Evolutionary conservation across 2,888 invertebrate species (phyloP).

Genomic region (Thecocarcelia acutangulata): DNA sequence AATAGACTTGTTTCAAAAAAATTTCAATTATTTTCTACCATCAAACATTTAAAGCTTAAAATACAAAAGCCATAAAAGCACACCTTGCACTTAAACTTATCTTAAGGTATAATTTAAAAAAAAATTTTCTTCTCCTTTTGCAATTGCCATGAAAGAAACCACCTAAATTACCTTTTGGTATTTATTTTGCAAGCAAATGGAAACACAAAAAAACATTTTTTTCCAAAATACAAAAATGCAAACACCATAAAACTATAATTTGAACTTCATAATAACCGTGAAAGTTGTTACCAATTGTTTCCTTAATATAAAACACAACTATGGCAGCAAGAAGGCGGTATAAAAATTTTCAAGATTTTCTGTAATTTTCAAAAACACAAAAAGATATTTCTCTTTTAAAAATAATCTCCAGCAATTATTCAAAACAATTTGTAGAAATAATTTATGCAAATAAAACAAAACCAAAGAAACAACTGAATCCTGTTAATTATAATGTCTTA

Average conservation of each 20-base stretch:
- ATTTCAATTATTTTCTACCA: slow-evolving; percentile 3
- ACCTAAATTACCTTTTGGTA: slow-evolving; percentile 20
- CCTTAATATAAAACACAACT: slow-evolving; percentile 24
- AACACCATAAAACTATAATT: slow-evolving; percentile 52
- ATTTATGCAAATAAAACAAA: slow-evolving; percentile 44
- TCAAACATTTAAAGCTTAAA: background rate
- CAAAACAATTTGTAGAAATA: slow-evolving; percentile 11
- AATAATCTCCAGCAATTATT: slow-evolving; percentile 39
- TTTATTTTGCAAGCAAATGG: slow-evolving; percentile 12
- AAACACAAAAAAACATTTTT: background rate
- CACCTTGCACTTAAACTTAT: slow-evolving; percentile 43
- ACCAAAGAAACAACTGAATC: slow-evolving; percentile 28
- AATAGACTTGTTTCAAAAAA: background rate
- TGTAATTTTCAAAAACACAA: background rate
- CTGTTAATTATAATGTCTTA: slow-evolving; percentile 31
- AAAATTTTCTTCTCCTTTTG: slow-evolving; percentile 22
- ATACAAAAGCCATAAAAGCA: no score
- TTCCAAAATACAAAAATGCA: background rate
- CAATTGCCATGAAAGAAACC: slow-evolving; percentile 21
- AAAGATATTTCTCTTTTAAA: slow-evolving; percentile 18
- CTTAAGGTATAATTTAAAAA: slow-evolving; percentile 25
- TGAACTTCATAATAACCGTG: slow-evolving; percentile 66
- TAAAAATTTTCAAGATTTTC: slow-evolving; percentile 6
- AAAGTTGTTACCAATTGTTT: slow-evolving; percentile 62
- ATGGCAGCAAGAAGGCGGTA: background rate